Conservation (phyloP, 2,888 invertebrate species). For the Epirrita christyi region DNA sequence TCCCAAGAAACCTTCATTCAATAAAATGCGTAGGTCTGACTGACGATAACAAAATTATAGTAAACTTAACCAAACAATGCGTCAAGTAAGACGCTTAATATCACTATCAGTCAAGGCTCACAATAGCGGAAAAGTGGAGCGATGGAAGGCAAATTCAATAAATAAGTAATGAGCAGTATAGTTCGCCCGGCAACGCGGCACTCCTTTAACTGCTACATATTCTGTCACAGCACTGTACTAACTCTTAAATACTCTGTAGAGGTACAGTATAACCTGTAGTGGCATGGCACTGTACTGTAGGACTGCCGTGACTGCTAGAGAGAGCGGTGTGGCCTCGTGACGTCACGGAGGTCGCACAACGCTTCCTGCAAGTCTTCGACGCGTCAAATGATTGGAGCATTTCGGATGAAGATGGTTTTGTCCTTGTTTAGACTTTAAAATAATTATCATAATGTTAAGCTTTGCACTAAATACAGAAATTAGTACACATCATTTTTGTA, state of each 20-base stretch:
- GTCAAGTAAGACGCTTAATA: slow-evolving; percentile 33
- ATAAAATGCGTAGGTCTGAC: background rate
- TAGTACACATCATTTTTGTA: too few relatives aligned
- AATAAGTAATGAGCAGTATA: slow-evolving; percentile 57
- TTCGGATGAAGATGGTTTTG: slow-evolving; percentile 21
- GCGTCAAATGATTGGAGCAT: slow-evolving; percentile 26
- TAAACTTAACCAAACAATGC: background rate
- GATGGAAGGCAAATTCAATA: slow-evolving; percentile 52
- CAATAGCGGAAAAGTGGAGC: slow-evolving; percentile 49
- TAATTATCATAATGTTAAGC: too few relatives aligned
- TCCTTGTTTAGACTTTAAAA: slow-evolving; percentile 2
- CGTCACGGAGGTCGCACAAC: slow-evolving; percentile 69
- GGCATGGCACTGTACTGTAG: too few relatives aligned
- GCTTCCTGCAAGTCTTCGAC: slow-evolving; percentile 65
- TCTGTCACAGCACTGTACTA: background rate
- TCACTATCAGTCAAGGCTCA: slow-evolving; percentile 38
- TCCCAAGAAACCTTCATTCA: background rate
- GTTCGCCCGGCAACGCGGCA: slow-evolving; percentile 44
- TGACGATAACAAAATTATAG: background rate
- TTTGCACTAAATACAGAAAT: too few relatives aligned
- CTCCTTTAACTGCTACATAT: slow-evolving; percentile 14
- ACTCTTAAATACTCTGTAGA: slow-evolving; percentile 6
- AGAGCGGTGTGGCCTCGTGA: slow-evolving; percentile 70
- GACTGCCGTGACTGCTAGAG: slow-evolving; percentile 44
- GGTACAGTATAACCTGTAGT: slow-evolving; percentile 2